Conservation (phyloP, 92 coral and sea anemone species). For the Umimayanthus chanpuru region DNA sequence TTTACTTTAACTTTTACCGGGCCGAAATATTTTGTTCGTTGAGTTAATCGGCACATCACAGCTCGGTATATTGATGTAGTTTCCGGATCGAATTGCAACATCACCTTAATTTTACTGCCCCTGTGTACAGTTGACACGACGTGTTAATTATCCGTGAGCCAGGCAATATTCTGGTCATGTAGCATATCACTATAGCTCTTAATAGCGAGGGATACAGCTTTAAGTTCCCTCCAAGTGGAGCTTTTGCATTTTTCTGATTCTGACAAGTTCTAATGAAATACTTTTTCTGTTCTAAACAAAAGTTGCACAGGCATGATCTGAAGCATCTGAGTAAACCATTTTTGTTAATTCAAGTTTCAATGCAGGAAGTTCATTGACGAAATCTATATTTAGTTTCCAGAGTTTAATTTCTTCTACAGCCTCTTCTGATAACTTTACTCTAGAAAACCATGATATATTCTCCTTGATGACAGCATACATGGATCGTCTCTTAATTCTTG, state of each 20-base stretch:
- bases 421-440: background rate
- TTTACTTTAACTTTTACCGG: no score
- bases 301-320: slow-evolving; percentile 18
- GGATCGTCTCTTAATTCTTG: no score
- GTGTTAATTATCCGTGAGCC: background rate
- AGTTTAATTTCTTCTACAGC: slow-evolving; percentile 14
- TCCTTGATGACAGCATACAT: slow-evolving; percentile 28
- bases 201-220: slow-evolving; percentile 11
- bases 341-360: background rate
- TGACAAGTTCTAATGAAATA: background rate
- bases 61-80: no score
- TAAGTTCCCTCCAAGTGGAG: slow-evolving; percentile 20
- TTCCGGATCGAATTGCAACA: no score
- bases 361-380: slow-evolving; percentile 23
- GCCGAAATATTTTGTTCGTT: no score
- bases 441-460: background rate
- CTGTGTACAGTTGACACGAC: slow-evolving; percentile 25
- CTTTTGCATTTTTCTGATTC: slow-evolving; percentile 1
- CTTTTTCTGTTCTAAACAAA: no score
- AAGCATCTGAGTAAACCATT: background rate
- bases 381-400: slow-evolving; percentile 39
- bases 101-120: slow-evolving; percentile 19
- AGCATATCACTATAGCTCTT: no score
- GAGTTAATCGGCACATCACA: no score
- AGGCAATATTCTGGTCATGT: slow-evolving; percentile 2